Base-by-base conservation (phyloP, 2,797 vertebrate species). In the Hafferia zeledoni region DNA sequence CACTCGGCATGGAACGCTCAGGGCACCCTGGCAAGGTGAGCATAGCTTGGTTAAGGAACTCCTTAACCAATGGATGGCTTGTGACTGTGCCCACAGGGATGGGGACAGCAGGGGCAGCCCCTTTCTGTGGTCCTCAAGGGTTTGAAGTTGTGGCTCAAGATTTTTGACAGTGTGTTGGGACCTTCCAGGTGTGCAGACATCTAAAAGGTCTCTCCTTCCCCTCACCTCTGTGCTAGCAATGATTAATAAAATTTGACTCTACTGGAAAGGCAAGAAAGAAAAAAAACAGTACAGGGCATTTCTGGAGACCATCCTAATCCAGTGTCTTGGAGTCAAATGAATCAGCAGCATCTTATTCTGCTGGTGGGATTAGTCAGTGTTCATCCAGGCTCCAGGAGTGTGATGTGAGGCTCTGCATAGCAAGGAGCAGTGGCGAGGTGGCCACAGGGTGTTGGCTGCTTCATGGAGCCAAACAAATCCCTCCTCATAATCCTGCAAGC, bases 1-100 rank as follows among this genome's bases (percentile, higher is more conserved):
- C 33, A 4, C 0, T 3, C 61, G 56, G 50, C 25, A 13, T 0
- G 0, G 49, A 33, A 31, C 3, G 13, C 37, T 35, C 5, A 0
- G 39, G 23, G 33, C 47, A 53, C 12, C 27, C 49, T 11, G 20
- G 31, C 41, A 65, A 69, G 18, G n/a, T 56, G 46, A 39, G 53
- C 44, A 22, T 0, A 0, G 27, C 25, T 82, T 27, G 30, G 20
- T 19, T 43, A 41, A 68, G 31, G 47, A 69, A 41, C 16, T 47
- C 8, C 39, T 70, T 31, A 37, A 25, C 31, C 49, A 35, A 55
- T 63, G 77, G 25, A 2, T 1, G 2, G 57, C 35, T 68, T 0
- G 0, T 44, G 76, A 53, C 47, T 71, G 30, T 49, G 35, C 16
- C 35, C 53, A 5, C 17, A 5, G 57, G 61, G 33, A 49, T 39